Percentiles rank a stretch among this genome's conserved stretches.
Evolutionary conservation across 2,797 vertebrate genomes (phyloP).

Genomic region (Rachycentron canadum): DNA sequence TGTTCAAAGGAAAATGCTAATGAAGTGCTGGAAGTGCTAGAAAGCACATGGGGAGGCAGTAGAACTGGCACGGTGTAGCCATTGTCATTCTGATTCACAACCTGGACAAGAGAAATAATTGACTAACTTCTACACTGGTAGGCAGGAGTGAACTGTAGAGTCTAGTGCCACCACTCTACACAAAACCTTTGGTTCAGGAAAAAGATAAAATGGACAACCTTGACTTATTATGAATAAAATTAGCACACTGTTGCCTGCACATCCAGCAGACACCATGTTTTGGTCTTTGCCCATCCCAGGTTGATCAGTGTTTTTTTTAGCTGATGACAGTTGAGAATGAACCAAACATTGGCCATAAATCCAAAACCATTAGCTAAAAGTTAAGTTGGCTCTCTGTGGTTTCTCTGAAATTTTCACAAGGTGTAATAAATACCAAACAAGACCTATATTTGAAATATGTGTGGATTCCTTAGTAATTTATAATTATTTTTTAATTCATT

Average conservation of each 20-base stretch:
- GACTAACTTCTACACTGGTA: conserved; percentile 46
- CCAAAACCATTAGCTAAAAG: neutral
- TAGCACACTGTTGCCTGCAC: no score
- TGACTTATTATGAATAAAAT: no score
- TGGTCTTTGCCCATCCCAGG: no score
- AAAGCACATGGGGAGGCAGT: conserved; percentile 37
- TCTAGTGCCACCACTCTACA: no score
- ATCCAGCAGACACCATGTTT: no score
- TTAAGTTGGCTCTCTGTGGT: neutral
- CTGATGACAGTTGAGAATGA: no score
- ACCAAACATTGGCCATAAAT: no score
- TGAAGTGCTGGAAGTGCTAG: conserved; percentile 30
- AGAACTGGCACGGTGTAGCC: conserved; percentile 14
- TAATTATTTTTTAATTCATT: no score
- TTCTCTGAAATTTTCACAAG: no score
- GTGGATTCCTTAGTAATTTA: neutral
- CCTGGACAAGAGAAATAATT: conserved; percentile 47
- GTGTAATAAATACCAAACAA: no score
- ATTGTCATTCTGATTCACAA: conserved; percentile 58
- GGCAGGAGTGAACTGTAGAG: conserved; percentile 6
- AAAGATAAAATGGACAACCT: no score
- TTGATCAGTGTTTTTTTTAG: no score
- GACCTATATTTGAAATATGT: neutral
- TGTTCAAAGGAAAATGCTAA: conserved; percentile 64
- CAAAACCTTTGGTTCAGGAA: neutral